Conservation (phyloP, 2,113 vertebrate species). For the Psilopogon haemacephalus region DNA sequence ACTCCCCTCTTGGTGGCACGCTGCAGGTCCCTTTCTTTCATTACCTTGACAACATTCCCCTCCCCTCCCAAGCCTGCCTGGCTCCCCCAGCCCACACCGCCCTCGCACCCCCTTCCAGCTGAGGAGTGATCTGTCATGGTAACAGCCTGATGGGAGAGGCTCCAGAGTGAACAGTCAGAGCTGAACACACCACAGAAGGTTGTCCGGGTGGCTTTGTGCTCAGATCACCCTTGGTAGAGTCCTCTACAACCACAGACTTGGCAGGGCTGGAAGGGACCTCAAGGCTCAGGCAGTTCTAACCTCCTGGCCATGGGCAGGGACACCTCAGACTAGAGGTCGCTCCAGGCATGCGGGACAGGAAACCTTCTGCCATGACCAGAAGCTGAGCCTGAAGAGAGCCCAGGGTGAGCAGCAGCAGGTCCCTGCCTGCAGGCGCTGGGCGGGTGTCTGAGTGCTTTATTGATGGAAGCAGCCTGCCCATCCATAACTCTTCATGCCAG, state of each 20-base stretch:
- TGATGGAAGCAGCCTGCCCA: background rate
- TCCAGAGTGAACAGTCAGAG: background rate
- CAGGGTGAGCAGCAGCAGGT: fast-evolving
- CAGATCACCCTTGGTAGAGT: background rate
- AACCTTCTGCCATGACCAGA: background rate
- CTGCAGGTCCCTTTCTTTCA: slow-evolving; percentile 24
- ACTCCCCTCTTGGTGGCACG: slow-evolving; percentile 10
- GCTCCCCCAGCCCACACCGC: slow-evolving; percentile 27
- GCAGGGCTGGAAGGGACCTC: too few species aligned
- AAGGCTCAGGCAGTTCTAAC: too few species aligned
- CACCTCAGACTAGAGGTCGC: background rate
- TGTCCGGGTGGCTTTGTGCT: background rate
- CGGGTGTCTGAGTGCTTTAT: background rate
- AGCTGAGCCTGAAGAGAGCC: background rate
- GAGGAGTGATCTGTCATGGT: slow-evolving; percentile 3
- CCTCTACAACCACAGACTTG: too few species aligned
- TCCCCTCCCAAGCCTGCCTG: slow-evolving; percentile 2
- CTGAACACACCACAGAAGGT: background rate
- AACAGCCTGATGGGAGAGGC: background rate
- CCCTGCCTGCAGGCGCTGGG: background rate
- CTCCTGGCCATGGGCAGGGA: too few species aligned
- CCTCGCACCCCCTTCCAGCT: background rate
- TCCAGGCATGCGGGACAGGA: fast-evolving
- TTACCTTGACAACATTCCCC: slow-evolving; percentile 21
- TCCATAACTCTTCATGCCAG: background rate